These are phyloP conservation scores for Sporophila hypoxantha DNA, from an alignment of 2,113 vertebrate genomes.

Conservation along the genomic window DNA sequence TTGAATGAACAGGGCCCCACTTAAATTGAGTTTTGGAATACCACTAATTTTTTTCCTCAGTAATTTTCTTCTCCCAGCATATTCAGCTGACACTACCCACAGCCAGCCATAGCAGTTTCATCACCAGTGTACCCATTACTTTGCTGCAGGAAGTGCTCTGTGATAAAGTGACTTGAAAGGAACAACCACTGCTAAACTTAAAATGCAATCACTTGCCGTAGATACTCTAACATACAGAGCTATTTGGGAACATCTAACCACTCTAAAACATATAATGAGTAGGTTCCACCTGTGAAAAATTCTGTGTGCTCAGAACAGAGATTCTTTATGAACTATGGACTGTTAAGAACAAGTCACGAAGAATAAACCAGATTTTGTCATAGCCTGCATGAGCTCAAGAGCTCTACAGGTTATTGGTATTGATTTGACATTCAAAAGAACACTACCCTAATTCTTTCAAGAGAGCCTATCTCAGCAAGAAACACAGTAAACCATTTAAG, in stretches of 20 bases:
- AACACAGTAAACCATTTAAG: not conserved
- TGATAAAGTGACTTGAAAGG: not conserved
- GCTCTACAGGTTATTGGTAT: constrained; percentile 29
- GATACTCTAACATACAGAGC: not conserved
- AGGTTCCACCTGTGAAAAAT: not conserved
- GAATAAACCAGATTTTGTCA: constrained; percentile 9
- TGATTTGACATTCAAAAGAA: constrained; percentile 33
- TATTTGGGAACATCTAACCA: not conserved
- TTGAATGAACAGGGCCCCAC: not conserved
- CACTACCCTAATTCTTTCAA: not conserved
- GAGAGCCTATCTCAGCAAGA: not conserved
- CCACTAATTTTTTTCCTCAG: not conserved
- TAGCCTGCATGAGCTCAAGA: not conserved
- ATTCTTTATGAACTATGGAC: not conserved
- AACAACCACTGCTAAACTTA: not conserved
- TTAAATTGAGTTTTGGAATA: not conserved
- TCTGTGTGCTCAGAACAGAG: not conserved
- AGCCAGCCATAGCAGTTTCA: not conserved
- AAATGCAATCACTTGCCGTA: not conserved
- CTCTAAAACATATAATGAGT: not conserved
- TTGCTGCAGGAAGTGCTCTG: not conserved
- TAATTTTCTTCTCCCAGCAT: not conserved
- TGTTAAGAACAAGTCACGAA: not conserved
- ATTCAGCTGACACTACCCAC: not conserved
- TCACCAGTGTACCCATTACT: not conserved